phyloP scores from a whole-genome alignment of 2,888 invertebrate species.

The Sialis lutaria region DNA sequence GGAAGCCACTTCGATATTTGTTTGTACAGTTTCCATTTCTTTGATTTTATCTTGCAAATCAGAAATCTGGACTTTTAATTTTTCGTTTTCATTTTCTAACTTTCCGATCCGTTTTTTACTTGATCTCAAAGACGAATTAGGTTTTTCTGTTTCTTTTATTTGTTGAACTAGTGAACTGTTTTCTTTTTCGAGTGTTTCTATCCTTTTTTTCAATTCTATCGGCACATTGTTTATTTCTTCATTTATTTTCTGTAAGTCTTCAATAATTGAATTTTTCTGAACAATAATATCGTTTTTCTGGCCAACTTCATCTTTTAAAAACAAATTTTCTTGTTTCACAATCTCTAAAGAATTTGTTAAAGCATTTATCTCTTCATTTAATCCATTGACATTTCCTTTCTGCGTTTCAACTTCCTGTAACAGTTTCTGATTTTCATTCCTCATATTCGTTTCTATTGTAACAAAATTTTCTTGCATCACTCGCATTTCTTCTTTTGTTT shows the following conservation, averaged over 20 bases:
- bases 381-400: constrained; percentile 32
- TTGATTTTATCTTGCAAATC: constrained; percentile 34
- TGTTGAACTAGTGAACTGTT: neutral
- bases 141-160: constrained; percentile 1
- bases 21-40: constrained; percentile 33
- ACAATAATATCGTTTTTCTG: neutral
- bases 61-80: constrained; percentile 32
- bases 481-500: constrained; percentile 64
- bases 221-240: neutral
- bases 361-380: constrained; percentile 37
- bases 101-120: constrained; percentile 9
- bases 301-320: constrained; percentile 17
- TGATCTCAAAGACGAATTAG: constrained; percentile 2
- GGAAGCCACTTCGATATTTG: constrained; percentile 7
- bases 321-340: constrained; percentile 15
- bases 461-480: constrained; percentile 66
- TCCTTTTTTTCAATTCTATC: no score
- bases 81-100: constrained; percentile 25
- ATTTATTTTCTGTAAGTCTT: constrained; percentile 6
- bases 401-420: constrained; percentile 34
- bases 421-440: constrained; percentile 41
- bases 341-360: constrained; percentile 25
- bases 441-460: constrained; percentile 50
- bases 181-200: constrained; percentile 5
- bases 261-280: constrained; percentile 15